A percentile compares a stretch with the other conserved stretches of the same genome.
Conservation (phyloP, 2,888 invertebrate species). For the Geotrupes spiniger region DNA sequence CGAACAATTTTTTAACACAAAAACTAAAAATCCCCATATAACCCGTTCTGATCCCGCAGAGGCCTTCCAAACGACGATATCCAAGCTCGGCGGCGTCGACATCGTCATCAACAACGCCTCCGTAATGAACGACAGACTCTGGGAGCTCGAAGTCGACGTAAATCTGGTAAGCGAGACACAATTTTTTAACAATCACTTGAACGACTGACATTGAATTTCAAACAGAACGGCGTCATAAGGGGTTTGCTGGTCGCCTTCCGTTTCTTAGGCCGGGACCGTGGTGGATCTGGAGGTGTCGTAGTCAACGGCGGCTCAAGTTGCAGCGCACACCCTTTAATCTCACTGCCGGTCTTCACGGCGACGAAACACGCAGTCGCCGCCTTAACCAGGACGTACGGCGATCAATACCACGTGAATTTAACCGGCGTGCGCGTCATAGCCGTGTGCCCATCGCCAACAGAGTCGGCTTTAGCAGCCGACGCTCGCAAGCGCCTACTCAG, state of each 20-base stretch:
- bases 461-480: constrained; percentile 64
- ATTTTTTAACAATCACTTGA: not conserved
- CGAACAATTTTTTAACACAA: no score
- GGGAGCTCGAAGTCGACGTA: constrained; percentile 55
- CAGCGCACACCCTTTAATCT: constrained; percentile 65
- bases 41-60: constrained; percentile 55
- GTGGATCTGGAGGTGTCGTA: constrained; percentile 72
- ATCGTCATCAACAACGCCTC: constrained; percentile 61
- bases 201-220: no score
- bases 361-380: constrained; percentile 75
- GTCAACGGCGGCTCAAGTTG: constrained; percentile 74
- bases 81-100: constrained; percentile 69
- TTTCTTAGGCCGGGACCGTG: constrained; percentile 72
- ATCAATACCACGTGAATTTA: constrained; percentile 68
- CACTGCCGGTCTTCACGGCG: constrained; percentile 73
- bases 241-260: constrained; percentile 72
- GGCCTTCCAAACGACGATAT: constrained; percentile 70
- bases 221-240: constrained; percentile 74
- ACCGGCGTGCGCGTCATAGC: constrained; percentile 71
- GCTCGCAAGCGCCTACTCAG: constrained; percentile 69
- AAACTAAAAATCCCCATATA: no score
- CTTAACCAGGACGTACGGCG: constrained; percentile 71
- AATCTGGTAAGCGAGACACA: constrained; percentile 61
- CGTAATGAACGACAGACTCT: constrained; percentile 45
- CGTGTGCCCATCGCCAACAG: constrained; percentile 68